These are phyloP conservation scores for Noctilio leporinus DNA, from an alignment of 2,113 vertebrate species.

Conservation along the genomic window DNA sequence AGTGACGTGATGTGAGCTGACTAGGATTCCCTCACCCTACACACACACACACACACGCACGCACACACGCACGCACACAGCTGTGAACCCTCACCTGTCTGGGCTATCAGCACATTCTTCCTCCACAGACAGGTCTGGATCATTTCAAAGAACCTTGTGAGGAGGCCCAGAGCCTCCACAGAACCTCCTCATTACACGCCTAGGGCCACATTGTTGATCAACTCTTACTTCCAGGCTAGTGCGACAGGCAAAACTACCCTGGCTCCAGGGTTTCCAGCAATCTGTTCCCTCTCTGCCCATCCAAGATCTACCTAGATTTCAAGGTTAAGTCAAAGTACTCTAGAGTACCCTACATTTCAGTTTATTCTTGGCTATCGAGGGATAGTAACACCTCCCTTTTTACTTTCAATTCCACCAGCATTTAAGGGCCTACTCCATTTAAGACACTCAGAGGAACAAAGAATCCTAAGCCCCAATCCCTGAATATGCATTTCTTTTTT, in stretches of 20 bases:
- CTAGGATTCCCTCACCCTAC: background rate
- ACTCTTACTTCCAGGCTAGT: background rate
- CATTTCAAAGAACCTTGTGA: conserved; percentile 40
- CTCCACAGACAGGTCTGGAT: conserved; percentile 37
- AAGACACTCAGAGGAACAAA: background rate
- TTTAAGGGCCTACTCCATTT: background rate
- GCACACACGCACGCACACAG: background rate
- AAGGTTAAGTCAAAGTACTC: background rate
- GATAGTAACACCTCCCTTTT: background rate
- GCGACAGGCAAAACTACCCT: background rate
- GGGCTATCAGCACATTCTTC: background rate
- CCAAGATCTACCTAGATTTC: background rate
- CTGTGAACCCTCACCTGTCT: background rate
- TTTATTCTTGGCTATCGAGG: background rate
- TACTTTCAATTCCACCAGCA: background rate
- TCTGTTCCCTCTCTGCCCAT: background rate
- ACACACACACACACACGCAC: too few species aligned
- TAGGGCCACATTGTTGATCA: background rate
- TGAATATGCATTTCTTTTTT: too few species aligned
- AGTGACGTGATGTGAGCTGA: background rate
- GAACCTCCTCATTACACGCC: background rate
- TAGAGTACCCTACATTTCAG: background rate
- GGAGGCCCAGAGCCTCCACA: background rate
- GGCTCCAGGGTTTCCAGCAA: background rate
- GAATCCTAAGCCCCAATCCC: background rate